These are phyloP conservation scores for Chrysochloris asiatica DNA, from an alignment of 2,113 vertebrate genomes.

Conservation along the genomic window DNA sequence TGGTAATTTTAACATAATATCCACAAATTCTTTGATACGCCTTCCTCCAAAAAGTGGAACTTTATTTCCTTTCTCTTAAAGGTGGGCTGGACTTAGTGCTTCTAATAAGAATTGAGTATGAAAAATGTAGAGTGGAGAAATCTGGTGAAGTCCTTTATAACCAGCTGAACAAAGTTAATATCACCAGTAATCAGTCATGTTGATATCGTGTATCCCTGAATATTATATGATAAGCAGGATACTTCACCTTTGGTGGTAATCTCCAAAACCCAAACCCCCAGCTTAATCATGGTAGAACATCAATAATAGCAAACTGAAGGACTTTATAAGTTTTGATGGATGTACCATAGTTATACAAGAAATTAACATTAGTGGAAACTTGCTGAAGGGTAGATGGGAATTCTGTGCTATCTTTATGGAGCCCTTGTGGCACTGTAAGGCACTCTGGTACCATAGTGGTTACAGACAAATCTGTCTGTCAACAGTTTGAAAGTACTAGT, in stretches of 20 bases:
- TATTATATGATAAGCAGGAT: not conserved
- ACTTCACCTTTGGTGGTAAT: not conserved
- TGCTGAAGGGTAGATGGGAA: not conserved
- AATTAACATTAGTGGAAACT: not conserved
- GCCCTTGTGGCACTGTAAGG: too few relatives aligned
- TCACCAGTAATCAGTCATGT: not conserved
- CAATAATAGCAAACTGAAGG: not conserved
- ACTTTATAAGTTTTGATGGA: slow-evolving; percentile 8
- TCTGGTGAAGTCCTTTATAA: not conserved
- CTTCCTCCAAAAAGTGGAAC: not conserved
- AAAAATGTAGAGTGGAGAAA: not conserved
- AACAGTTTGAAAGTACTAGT: too few relatives aligned
- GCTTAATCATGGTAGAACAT: not conserved
- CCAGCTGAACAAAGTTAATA: not conserved
- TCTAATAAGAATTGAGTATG: not conserved
- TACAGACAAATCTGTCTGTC: too few relatives aligned
- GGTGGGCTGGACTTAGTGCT: not conserved
- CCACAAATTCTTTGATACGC: not conserved
- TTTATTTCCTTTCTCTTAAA: not conserved
- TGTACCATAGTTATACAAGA: not conserved
- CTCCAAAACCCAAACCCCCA: not conserved
- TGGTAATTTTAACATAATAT: not conserved
- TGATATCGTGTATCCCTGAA: not conserved
- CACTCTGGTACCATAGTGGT: too few relatives aligned
- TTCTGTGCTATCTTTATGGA: not conserved